phyloP scores from a whole-genome alignment of 23 tunicate species.

The Phallusia fumigata region DNA sequence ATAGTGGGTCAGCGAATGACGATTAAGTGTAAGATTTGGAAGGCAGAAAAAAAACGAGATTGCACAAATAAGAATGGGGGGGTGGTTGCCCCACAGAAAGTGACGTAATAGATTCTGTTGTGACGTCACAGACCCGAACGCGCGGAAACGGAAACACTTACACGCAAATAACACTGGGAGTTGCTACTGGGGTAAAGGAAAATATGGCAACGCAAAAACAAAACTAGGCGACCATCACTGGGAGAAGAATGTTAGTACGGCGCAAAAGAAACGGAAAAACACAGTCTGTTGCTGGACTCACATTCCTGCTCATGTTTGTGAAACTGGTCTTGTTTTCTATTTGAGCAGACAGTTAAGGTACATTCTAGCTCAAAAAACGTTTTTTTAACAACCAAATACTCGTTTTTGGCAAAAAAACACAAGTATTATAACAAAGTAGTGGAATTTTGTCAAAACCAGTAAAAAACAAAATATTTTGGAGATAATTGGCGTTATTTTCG shows the following conservation, averaged over 20 bases:
- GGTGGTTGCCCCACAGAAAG: too few species aligned
- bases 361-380: background rate
- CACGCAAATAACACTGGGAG: conserved; percentile 3
- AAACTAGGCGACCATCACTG: background rate
- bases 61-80: too few species aligned
- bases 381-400: background rate
- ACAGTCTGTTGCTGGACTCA: background rate
- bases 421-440: background rate
- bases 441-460: too few species aligned
- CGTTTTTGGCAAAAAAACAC: background rate
- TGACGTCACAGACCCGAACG: background rate
- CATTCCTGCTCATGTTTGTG: too few species aligned
- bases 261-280: background rate
- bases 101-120: too few species aligned
- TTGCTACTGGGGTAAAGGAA: background rate
- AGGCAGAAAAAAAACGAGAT: too few species aligned
- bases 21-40: too few species aligned
- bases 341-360: background rate
- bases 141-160: background rate
- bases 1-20: too few species aligned
- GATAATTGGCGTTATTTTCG: too few species aligned
- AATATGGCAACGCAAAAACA: conserved; percentile 2
- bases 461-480: too few species aligned
- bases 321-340: background rate
- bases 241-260: background rate